Evolutionary conservation across 2,888 invertebrate genomes (phyloP), one percentile per base, ranked within the genome.

Genomic region (Drosophila anomalata): DNA sequence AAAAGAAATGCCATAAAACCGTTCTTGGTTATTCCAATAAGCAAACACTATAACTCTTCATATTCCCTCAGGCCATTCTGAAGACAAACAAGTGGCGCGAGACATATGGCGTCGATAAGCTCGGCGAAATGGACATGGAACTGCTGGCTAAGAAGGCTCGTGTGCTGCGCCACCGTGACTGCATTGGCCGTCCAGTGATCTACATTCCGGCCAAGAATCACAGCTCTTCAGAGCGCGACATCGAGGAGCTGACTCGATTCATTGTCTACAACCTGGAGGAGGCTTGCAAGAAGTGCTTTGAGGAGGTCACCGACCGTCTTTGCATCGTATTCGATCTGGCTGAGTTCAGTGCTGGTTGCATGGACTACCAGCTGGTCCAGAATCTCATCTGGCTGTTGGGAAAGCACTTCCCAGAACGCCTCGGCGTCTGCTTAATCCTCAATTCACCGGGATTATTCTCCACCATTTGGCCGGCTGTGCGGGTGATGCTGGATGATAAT

Each of bases 151-250:
- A 93, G 58, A 96, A 95, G 90, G 95, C 95, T 0, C 93, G 94
- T 76, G 94, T 96, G 2, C 90, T 96, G 51, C 92, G 94, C 68
- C 95, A 96, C 87, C 93, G 96, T 70, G 96, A 96, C 84, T 94
- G 95, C 88, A 90, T 93, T 39, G 96, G 96, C 2, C 92, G 96
- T 73, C 96, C 96, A 17, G 95, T 96, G 1, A 93, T 96, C 65
- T 96, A 96, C 88, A 96, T 96, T 88, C 95, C 96, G 69, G 95
- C 95, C 11, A 95, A 94, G 90, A 95, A 96, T 89, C 96, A 96
- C 89, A 94, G 92, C 77, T 93, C 93, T 11, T 95, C 93, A 80
- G 95, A 95, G 52, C 93, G 96, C 79, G 94, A 95, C 88, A 95
- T 96, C 85, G 95, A 96, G 88, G 95, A 96, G 70, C 91, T 96